phyloP scores from a whole-genome alignment of 2,888 invertebrate species.

The Eupeodes latifasciatus region DNA sequence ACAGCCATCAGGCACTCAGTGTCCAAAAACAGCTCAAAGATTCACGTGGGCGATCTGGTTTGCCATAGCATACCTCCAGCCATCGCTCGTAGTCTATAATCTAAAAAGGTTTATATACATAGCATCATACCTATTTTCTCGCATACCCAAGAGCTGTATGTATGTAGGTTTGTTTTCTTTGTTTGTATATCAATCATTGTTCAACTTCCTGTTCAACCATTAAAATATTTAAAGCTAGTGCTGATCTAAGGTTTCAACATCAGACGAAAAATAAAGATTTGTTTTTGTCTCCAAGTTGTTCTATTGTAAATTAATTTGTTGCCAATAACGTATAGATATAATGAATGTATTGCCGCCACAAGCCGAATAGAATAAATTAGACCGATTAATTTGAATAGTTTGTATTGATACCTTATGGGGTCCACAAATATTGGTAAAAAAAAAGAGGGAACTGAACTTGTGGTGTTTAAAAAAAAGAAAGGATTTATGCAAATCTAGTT shows the following conservation, averaged over 20 bases:
- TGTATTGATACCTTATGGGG: conserved; percentile 19
- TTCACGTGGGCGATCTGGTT: conserved; percentile 67
- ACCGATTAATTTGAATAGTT: conserved; percentile 26
- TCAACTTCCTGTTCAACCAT: conserved; percentile 38
- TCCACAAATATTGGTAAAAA: background rate
- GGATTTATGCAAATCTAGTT: conserved; percentile 45
- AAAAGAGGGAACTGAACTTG: background rate
- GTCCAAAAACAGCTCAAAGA: conserved; percentile 53
- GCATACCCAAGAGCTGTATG: no score
- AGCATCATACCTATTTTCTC: no score
- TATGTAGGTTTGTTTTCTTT: background rate
- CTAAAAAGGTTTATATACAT: background rate
- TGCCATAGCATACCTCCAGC: background rate
- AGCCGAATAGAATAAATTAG: conserved; percentile 25
- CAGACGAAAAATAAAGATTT: background rate
- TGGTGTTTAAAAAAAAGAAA: background rate
- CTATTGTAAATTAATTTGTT: conserved; percentile 36
- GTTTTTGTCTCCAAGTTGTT: conserved; percentile 1
- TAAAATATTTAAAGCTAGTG: conserved; percentile 29
- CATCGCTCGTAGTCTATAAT: background rate
- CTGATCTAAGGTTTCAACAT: conserved; percentile 29
- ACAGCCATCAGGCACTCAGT: background rate
- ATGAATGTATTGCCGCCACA: conserved; percentile 7
- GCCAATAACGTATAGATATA: background rate
- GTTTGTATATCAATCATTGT: conserved; percentile 38